Evolutionary conservation across 2,113 vertebrate species (phyloP).

Genomic region (Bombycilla garrulus): DNA sequence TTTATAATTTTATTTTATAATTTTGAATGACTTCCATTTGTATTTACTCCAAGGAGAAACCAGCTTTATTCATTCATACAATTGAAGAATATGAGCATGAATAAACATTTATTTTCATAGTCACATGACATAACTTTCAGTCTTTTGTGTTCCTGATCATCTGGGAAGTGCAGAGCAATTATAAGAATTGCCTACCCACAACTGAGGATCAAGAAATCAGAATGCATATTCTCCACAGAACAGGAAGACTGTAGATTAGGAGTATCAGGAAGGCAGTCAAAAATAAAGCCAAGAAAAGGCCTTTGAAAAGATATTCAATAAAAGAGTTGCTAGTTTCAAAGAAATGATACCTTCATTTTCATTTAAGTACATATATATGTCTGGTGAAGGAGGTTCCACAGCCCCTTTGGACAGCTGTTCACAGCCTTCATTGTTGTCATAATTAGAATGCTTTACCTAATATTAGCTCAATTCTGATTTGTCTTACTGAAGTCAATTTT

Average conservation of each 20-base stretch:
- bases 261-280: neutral
- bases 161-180: neutral
- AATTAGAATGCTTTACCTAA: neutral
- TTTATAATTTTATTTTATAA: neutral
- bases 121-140: neutral
- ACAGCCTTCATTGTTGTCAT: neutral
- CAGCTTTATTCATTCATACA: neutral
- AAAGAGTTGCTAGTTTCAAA: neutral
- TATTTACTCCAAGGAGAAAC: neutral
- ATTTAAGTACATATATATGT: neutral
- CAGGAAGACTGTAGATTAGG: neutral
- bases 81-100: neutral
- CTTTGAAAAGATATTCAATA: neutral
- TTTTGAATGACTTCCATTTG: neutral
- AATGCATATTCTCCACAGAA: neutral
- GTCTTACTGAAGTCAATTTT: neutral
- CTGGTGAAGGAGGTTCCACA: neutral
- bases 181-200: neutral
- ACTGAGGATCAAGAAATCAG: neutral
- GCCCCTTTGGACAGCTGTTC: neutral
- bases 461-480: neutral
- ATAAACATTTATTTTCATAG: neutral
- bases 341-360: neutral
- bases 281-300: neutral
- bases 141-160: neutral